Base-by-base conservation (phyloP, 2,888 invertebrate genomes). In the Mesochorus sp. region DNA sequence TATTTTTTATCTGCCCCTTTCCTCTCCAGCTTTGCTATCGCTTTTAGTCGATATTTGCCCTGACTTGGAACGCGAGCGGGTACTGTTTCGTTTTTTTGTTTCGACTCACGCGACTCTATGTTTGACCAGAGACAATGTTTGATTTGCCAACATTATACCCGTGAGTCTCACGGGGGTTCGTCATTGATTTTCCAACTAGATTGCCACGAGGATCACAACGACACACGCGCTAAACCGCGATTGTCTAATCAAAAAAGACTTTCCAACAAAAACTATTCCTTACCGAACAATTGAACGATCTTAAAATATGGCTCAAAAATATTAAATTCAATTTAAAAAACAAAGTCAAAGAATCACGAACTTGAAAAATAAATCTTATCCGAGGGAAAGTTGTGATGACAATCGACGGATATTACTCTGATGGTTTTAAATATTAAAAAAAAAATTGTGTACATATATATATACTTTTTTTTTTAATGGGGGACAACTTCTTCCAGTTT, bases 111-210 rank as follows among this genome's bases (percentile, higher is more conserved):
- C 73, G 68, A 78, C 62, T 62, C 39, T 28, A 8, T 68, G 68
- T 78, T 70, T 73, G 68, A 51, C 47, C 39, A 49, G 37, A 17
- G 61, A 34, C 68, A 37, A 62, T 78, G 68, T 78, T 78, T 78
- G 77, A 78, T 78, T 73, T 78, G 68, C 64, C 77, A 78, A 55
- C 72, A 42, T 78, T 73, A 73, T 73, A 78, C 73, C 73, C 77
- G 68, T 78, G 68, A 57, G 68, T 68, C 59, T 24, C 8, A 53
- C 10, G 28, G 42, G 44, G 12, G 3, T 28, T 49, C 42, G 12
- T 47, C 39, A 49, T 76, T 55, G 68, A 68, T 70, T 70, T 47
- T 59, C 21, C 14, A n/a, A 14, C 67, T 28, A 21, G 55, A 42
- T 37, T 57, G 14, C 39, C 28, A 47, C 28, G 3, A 8, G 49